Conservation (phyloP, 2,888 invertebrate genomes). For the Parasteatoda lunata region DNA sequence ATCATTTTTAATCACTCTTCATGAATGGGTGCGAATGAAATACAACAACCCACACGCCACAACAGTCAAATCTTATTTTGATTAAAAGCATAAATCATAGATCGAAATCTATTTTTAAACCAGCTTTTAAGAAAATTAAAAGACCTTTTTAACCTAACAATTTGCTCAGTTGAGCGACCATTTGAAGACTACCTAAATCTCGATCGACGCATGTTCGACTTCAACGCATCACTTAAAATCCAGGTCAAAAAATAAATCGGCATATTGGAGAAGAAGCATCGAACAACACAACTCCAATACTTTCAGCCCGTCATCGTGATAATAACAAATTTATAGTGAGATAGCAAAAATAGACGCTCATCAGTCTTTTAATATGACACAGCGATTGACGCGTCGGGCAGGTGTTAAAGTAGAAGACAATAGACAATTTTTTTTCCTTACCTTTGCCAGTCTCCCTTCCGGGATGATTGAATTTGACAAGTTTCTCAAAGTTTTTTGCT, state of each 20-base stretch:
- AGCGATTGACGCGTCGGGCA: conserved; percentile 57
- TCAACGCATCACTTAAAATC: conserved; percentile 37
- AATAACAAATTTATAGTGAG: conserved; percentile 47
- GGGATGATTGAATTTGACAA: conserved; percentile 54
- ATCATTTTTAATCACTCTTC: no score
- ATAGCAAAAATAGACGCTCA: conserved; percentile 58
- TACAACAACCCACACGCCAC: no score
- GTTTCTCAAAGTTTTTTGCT: conserved; percentile 52
- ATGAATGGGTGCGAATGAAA: no score
- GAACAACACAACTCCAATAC: conserved; percentile 30
- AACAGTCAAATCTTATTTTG: not conserved
- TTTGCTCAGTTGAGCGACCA: not conserved
- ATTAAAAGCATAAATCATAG: not conserved
- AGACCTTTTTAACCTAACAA: conserved; percentile 5
- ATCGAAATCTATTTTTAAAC: not conserved
- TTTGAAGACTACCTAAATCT: not conserved
- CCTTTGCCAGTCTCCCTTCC: conserved; percentile 12
- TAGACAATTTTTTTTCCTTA: conserved; percentile 20
- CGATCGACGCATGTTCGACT: not conserved
- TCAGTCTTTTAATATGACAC: conserved; percentile 61
- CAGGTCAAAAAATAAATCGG: conserved; percentile 24
- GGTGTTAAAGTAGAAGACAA: conserved; percentile 61
- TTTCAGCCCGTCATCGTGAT: conserved; percentile 53
- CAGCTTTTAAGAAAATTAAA: not conserved
- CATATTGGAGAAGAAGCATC: not conserved